A percentile compares a stretch with the other conserved stretches of the same genome.
These are phyloP conservation scores for Ennomos erosarius DNA, from an alignment of 2,888 invertebrate species.

Conservation along the genomic window DNA sequence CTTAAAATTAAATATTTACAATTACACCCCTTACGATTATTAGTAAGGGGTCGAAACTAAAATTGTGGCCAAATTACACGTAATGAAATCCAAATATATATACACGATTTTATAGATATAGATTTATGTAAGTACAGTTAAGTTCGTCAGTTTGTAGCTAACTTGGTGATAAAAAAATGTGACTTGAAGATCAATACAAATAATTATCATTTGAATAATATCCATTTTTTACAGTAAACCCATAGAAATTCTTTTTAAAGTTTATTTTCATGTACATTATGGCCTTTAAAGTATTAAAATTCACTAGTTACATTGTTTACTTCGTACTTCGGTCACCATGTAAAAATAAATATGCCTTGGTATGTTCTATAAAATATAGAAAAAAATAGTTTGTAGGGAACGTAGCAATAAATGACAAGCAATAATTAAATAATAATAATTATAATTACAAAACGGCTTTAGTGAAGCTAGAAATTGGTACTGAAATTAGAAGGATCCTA, in stretches of 20 bases:
- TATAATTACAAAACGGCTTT: slow-evolving; percentile 69
- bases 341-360: slow-evolving; percentile 41
- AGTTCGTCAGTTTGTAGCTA: slow-evolving; percentile 37
- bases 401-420: slow-evolving; percentile 81
- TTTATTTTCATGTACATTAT: slow-evolving; percentile 8
- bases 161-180: slow-evolving; percentile 36
- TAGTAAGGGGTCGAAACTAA: slow-evolving; percentile 77
- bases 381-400: slow-evolving; percentile 66
- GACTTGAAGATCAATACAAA: slow-evolving; percentile 37
- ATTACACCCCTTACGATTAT: slow-evolving; percentile 72
- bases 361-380: slow-evolving; percentile 52
- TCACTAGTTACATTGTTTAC: slow-evolving; percentile 6
- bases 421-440: slow-evolving; percentile 66
- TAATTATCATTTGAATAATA: slow-evolving; percentile 25
- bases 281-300: slow-evolving; percentile 7
- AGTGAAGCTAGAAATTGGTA: slow-evolving; percentile 82
- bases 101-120: slow-evolving; percentile 78
- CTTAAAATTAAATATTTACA: slow-evolving; percentile 72
- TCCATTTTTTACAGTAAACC: slow-evolving; percentile 19
- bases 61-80: slow-evolving; percentile 85
- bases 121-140: slow-evolving; percentile 56
- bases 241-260: slow-evolving; percentile 7
- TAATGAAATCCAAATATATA: slow-evolving; percentile 83
- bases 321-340: slow-evolving; percentile 38
- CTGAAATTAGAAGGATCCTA: slow-evolving; percentile 74